Conservation (phyloP, 1,140 invertebrate species). For the Hermatobates lingyangjiaoensis region DNA sequence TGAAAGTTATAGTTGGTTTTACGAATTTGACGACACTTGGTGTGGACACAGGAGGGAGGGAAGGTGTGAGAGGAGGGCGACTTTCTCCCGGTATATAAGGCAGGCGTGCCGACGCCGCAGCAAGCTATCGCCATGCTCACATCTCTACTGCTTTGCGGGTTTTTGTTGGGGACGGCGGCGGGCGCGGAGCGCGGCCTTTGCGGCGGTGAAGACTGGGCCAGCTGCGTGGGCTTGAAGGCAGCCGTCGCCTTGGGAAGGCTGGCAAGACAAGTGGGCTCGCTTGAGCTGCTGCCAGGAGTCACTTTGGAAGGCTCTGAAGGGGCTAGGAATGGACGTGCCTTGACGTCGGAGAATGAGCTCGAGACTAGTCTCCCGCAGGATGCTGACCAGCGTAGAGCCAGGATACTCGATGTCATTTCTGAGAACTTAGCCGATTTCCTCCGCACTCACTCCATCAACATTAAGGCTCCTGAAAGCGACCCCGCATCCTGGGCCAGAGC, state of each 20-base stretch:
- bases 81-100: no score
- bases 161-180: no score
- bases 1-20: no score
- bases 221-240: background rate
- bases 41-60: no score
- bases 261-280: background rate
- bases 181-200: no score
- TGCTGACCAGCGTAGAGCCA: conserved; percentile 27
- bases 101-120: no score
- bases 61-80: no score
- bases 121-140: no score
- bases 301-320: background rate
- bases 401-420: conserved; percentile 31
- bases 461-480: conserved; percentile 33
- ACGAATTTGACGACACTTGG: no score
- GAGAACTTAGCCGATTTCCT: conserved; percentile 33
- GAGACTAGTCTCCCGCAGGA: conserved; percentile 27
- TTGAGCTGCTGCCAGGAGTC: background rate
- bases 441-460: conserved; percentile 34
- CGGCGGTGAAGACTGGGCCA: background rate
- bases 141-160: no score
- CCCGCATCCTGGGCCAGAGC: conserved; percentile 31
- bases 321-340: conserved; percentile 20
- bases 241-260: background rate
- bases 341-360: conserved; percentile 31